Evolutionary conservation across 2,113 vertebrate genomes (phyloP).

Genomic region (Apistogramma diplotaenia): DNA sequence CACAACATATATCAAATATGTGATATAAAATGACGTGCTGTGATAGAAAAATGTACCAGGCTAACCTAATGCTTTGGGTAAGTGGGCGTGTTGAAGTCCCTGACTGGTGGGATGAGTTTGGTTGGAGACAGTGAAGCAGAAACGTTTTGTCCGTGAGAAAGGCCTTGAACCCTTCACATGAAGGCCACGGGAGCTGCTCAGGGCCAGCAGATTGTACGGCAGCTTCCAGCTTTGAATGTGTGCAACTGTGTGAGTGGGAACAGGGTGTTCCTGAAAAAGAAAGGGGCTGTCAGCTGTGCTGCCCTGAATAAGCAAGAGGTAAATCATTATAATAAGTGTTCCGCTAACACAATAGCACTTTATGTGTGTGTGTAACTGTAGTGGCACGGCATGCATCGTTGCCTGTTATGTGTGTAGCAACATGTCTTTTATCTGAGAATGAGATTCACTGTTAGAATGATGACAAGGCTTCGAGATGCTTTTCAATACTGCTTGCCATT

Average conservation of each 20-base stretch:
- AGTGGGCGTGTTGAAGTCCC: neutral
- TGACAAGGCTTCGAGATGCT: neutral
- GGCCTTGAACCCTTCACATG: neutral
- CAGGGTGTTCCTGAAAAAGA: neutral
- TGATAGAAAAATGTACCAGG: neutral
- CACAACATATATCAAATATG: neutral
- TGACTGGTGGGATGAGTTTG: neutral
- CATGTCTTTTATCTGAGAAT: neutral
- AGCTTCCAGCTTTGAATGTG: neutral
- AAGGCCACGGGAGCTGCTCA: neutral
- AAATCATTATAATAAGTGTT: neutral
- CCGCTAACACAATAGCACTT: neutral
- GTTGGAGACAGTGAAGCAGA: neutral
- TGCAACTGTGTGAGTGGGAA: neutral
- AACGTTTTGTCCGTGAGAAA: neutral
- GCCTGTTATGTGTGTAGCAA: neutral
- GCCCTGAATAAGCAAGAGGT: neutral
- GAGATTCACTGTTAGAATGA: neutral
- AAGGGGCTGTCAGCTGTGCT: neutral
- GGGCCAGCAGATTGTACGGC: neutral
- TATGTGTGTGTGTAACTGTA: neutral
- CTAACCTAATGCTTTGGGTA: neutral
- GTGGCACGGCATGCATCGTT: neutral
- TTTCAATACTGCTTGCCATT: neutral
- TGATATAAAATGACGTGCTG: neutral